Evolutionary conservation across 2,113 vertebrate species (phyloP), one percentile per base, ranked within the genome.

Genomic region (Bathybates hornii): DNA sequence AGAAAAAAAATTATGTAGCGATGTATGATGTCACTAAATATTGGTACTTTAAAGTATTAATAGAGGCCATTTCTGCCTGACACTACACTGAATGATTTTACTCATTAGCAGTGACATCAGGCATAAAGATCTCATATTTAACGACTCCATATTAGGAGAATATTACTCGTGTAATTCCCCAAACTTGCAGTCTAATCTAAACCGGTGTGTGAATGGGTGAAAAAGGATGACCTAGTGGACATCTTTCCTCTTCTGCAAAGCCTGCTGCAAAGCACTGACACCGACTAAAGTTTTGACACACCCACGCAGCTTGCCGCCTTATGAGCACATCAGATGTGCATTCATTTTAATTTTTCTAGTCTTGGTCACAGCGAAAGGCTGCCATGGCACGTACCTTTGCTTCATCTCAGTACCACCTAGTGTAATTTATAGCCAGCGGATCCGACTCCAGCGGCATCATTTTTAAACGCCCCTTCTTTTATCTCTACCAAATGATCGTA

Each of bases 401-500:
- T 97, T 97, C 96, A 95, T 96, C 96, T 96, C 95, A 96, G 91
- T 95, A 94, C 95, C 95, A 95, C 96, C 94, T 96, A 96, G 83
- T 96, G 95, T 98, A 97, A 98, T 98, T 98, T 98, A 97, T 97
- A 96, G 96, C 96, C 96, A 95, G 96, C 95, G 94, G 93, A 93
- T 96, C 97, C 93, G 85, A 83, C 93, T 91, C 89, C 66, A 63
- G 82, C 89, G 14, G 85, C 93, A 85, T 92, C 93, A 87, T 94
- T 93, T 93, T 88, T 86, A 87, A 91, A 89, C 21, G 61, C 84
- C 61, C 71, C 34, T 90, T 95, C 96, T 97, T 97, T 98, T 97
- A 96, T 96, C 94, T 96, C 96, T 96, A 93, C 94, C 94, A 95
- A 97, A 97, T 97, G 96, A 98, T 97, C 96, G 94, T 86, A 97